Conservation (phyloP, 1,140 invertebrate species). For the Trichonephila clavipes region DNA sequence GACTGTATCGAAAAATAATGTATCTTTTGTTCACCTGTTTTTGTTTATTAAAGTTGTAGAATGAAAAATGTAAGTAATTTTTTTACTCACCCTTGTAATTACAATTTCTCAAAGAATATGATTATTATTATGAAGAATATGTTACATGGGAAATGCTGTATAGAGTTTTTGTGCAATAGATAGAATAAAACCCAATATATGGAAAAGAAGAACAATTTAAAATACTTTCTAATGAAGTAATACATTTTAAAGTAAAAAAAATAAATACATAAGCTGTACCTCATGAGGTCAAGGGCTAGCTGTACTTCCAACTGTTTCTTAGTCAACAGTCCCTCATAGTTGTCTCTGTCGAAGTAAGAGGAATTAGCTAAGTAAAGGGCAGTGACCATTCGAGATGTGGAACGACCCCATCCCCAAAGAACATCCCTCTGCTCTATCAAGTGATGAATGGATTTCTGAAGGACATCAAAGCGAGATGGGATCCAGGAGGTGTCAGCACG, state of each 20-base stretch:
- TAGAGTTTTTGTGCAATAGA: too few relatives aligned
- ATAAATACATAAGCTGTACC: neutral
- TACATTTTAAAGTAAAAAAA: neutral
- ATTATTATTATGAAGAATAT: too few relatives aligned
- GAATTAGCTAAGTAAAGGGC: conserved; percentile 44
- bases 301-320: conserved; percentile 71
- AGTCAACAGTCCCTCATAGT: conserved; percentile 46
- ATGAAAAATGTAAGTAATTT: too few relatives aligned
- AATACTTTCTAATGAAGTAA: too few relatives aligned
- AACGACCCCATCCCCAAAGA: conserved; percentile 47
- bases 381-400: conserved; percentile 22
- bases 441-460: conserved; percentile 42
- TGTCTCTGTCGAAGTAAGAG: conserved; percentile 52
- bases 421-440: conserved; percentile 28
- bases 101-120: too few relatives aligned
- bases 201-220: too few relatives aligned
- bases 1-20: too few relatives aligned
- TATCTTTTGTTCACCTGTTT: too few relatives aligned
- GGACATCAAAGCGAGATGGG: conserved; percentile 39
- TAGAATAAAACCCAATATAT: too few relatives aligned
- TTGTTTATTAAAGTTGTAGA: too few relatives aligned
- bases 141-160: too few relatives aligned
- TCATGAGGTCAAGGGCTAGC: conserved; percentile 59
- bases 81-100: too few relatives aligned
- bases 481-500: conserved; percentile 41